phyloP scores from a whole-genome alignment of 2,888 invertebrate species.

The Pimpla rufipes region DNA sequence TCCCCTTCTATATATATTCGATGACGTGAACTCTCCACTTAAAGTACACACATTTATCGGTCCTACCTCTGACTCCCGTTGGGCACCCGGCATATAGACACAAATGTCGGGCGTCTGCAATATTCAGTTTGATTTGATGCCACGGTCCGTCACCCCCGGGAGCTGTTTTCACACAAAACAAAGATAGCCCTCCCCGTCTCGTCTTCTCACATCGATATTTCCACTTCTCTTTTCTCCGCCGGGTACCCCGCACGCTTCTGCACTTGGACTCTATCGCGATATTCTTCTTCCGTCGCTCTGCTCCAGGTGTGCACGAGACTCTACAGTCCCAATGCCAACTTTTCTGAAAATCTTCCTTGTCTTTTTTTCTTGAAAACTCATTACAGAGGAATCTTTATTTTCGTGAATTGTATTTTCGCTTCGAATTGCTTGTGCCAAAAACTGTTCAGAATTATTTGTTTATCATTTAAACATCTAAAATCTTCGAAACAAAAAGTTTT shows the following conservation, averaged over 20 bases:
- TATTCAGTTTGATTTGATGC: conserved; percentile 79
- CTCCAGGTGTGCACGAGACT: conserved; percentile 11
- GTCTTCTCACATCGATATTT: conserved; percentile 59
- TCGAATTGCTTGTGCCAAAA: background rate
- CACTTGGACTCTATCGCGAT: conserved; percentile 33
- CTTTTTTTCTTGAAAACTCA: conserved; percentile 14
- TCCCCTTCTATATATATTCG: background rate
- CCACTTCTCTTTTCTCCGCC: conserved; percentile 17
- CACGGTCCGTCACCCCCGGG: conserved; percentile 79
- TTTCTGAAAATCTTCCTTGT: background rate
- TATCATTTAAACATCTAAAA: too few species aligned
- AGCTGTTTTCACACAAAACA: conserved; percentile 83
- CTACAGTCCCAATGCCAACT: background rate
- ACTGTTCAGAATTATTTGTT: too few species aligned
- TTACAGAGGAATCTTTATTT: background rate
- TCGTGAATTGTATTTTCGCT: background rate
- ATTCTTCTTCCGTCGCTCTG: conserved; percentile 33
- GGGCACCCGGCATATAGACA: conserved; percentile 35
- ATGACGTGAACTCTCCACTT: conserved; percentile 11
- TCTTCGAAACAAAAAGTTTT: too few species aligned
- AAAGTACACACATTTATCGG: conserved; percentile 47
- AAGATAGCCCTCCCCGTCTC: conserved; percentile 76
- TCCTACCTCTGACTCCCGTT: background rate
- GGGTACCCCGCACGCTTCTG: background rate
- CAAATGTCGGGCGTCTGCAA: conserved; percentile 70